Evolutionary conservation across 2,797 vertebrate species (phyloP).

Genomic region (Halcyon smyrnensis): DNA sequence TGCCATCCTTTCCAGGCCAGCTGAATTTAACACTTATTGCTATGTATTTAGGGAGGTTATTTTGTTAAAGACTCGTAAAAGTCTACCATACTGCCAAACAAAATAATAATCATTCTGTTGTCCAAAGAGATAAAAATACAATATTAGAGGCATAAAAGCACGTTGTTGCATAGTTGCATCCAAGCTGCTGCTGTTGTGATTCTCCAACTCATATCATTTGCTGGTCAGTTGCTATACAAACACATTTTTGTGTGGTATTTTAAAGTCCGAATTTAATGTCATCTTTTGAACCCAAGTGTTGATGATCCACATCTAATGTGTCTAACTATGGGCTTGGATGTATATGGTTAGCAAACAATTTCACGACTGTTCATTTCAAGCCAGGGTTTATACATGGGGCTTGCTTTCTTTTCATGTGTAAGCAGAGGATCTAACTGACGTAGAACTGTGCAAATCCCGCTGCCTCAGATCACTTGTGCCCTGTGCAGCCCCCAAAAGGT

Average conservation of each 20-base stretch:
- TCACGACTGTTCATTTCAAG: not conserved
- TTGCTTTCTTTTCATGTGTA: not conserved
- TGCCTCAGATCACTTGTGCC: not conserved
- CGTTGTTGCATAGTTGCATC: not conserved
- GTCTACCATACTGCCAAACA: constrained; percentile 3
- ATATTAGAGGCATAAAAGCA: not conserved
- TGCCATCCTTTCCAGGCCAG: constrained; percentile 37
- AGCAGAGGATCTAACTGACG: not conserved
- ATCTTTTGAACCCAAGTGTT: not conserved
- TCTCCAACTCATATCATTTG: not conserved
- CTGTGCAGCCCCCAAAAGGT: not conserved
- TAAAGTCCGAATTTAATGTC: not conserved
- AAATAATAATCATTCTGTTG: constrained; percentile 24
- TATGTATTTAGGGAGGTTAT: not conserved
- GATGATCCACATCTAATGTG: not conserved
- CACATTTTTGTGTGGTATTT: not conserved
- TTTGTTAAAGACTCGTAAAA: constrained; percentile 23
- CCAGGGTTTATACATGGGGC: not conserved
- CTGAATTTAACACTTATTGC: constrained; percentile 14
- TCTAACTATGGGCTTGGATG: not conserved
- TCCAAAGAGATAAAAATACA: constrained; percentile 29
- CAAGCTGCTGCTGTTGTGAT: not conserved
- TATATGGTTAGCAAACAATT: not conserved
- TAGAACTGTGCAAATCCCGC: not conserved
- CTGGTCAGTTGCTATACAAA: not conserved